Evolutionary conservation across 2,797 vertebrate genomes (phyloP).

Genomic region (Chanos chanos): DNA sequence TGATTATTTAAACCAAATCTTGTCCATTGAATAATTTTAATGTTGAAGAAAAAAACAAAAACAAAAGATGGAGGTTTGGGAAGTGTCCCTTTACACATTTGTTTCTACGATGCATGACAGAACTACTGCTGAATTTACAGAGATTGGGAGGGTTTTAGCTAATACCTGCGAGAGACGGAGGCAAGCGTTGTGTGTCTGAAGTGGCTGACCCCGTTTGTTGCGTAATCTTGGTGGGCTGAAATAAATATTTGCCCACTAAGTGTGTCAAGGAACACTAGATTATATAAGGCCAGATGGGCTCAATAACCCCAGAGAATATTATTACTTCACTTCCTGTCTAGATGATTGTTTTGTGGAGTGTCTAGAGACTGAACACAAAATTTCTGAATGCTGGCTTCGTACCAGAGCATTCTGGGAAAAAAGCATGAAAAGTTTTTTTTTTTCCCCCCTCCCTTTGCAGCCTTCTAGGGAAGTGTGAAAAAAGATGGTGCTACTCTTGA

Average conservation of each 20-base stretch:
- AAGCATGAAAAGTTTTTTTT: no score
- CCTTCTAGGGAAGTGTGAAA: neutral
- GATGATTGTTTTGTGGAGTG: slow-evolving; percentile 24
- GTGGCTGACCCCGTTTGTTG: slow-evolving; percentile 33
- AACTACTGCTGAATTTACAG: no score
- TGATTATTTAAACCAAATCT: no score
- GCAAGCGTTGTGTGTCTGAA: neutral
- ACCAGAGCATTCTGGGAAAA: no score
- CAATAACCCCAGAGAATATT: slow-evolving; percentile 27
- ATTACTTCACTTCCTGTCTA: slow-evolving; percentile 12
- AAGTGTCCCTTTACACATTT: no score
- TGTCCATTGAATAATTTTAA: no score
- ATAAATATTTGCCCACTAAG: slow-evolving; percentile 40
- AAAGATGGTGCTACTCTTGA: slow-evolving; percentile 29
- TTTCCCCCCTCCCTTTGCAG: no score
- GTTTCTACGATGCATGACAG: no score
- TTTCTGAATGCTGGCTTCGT: no score
- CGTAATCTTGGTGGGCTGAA: slow-evolving; percentile 36
- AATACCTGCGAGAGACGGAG: slow-evolving; percentile 26
- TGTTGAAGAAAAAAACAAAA: no score
- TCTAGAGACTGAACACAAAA: slow-evolving; percentile 19
- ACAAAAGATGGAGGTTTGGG: no score
- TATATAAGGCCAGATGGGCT: slow-evolving; percentile 44
- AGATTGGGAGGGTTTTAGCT: no score
- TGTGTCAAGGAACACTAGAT: slow-evolving; percentile 46